Evolutionary conservation across 2,113 vertebrate genomes (phyloP).

Genomic region (Cyprinus carpio): DNA sequence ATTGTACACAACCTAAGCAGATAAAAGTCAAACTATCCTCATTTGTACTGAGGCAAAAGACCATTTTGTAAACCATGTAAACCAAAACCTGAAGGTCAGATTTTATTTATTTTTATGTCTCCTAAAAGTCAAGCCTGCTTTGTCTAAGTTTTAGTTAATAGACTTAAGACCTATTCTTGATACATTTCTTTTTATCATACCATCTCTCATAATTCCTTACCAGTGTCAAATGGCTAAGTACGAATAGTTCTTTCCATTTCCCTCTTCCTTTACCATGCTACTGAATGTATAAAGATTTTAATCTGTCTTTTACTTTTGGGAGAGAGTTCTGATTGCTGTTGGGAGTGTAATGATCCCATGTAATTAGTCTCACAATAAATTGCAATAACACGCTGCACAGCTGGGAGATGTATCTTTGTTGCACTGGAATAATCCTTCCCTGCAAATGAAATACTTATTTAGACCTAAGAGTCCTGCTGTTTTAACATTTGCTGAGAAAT

Average conservation of each 20-base stretch:
- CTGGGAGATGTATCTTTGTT: conserved; percentile 61
- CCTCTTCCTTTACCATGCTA: conserved; percentile 58
- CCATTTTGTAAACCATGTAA: neutral
- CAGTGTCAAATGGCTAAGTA: neutral
- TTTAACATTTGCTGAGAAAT: neutral
- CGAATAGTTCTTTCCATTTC: neutral
- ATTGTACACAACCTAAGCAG: conserved; percentile 38
- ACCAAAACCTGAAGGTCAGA: neutral
- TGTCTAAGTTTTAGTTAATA: too few relatives aligned
- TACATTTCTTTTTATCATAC: neutral
- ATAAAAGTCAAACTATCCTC: conserved; percentile 36
- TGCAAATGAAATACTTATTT: conserved; percentile 4
- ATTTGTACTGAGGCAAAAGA: conserved; percentile 49
- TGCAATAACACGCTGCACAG: conserved; percentile 71
- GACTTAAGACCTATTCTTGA: too few relatives aligned
- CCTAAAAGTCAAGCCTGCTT: too few relatives aligned
- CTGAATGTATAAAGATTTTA: conserved; percentile 61
- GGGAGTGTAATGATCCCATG: conserved; percentile 68
- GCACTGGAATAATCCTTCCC: conserved; percentile 26
- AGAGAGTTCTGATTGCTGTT: conserved; percentile 58
- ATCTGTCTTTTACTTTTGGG: conserved; percentile 61
- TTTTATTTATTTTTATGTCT: neutral
- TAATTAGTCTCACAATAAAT: conserved; percentile 77
- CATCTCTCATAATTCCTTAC: neutral
- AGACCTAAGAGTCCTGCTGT: neutral